Evolutionary conservation across 2,797 vertebrate species (phyloP).

Genomic region (Atherinosoma microstoma): DNA sequence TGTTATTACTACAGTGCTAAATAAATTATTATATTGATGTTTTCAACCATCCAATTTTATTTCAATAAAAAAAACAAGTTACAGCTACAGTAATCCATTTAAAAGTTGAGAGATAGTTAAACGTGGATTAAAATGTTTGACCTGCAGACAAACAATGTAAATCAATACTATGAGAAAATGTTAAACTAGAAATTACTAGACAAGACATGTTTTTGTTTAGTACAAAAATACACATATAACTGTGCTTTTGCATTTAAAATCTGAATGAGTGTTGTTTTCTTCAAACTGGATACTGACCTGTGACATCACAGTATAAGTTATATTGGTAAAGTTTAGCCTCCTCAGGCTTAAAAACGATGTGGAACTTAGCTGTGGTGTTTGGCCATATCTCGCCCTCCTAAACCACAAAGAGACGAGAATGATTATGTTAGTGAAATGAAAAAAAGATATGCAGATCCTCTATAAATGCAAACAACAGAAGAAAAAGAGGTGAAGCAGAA

Average conservation of each 20-base stretch:
- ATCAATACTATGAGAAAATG: too few relatives aligned
- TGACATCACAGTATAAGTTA: slow-evolving; percentile 87
- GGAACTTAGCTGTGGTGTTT: slow-evolving; percentile 81
- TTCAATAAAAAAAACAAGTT: too few relatives aligned
- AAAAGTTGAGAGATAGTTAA: too few relatives aligned
- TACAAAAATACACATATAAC: not conserved
- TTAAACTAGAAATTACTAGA: too few relatives aligned
- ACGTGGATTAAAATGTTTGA: too few relatives aligned
- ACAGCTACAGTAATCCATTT: too few relatives aligned
- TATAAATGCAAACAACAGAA: too few relatives aligned
- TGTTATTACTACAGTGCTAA: not conserved
- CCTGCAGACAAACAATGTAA: too few relatives aligned
- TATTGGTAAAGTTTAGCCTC: slow-evolving; percentile 85
- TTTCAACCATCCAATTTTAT: too few relatives aligned
- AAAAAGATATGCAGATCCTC: too few relatives aligned
- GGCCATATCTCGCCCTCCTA: slow-evolving; percentile 91
- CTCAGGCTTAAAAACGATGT: slow-evolving; percentile 85
- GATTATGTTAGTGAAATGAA: slow-evolving; percentile 1
- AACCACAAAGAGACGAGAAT: slow-evolving; percentile 25
- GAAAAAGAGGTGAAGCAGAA: not conserved
- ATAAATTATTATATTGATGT: not conserved
- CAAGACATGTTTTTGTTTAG: too few relatives aligned
- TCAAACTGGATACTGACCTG: slow-evolving; percentile 79
- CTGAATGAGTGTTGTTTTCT: not conserved
- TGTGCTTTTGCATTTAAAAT: not conserved